Base-by-base conservation (phyloP, 2,113 vertebrate genomes). In the Oxyura jamaicensis region DNA sequence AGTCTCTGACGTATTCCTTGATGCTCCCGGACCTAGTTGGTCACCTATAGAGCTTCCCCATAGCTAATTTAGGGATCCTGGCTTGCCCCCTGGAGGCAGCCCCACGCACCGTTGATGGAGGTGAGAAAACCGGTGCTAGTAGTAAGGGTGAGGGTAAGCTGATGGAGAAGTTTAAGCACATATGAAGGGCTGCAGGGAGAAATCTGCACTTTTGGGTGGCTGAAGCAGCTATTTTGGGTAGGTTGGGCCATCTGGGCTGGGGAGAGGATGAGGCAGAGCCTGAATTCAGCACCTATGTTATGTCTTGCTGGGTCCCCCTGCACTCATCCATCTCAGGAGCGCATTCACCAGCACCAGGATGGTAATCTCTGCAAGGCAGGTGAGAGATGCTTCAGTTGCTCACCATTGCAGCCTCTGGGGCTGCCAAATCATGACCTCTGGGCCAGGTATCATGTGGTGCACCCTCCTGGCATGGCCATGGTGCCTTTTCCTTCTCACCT, bases 31-130 rank as follows among this genome's bases (percentile, higher is more conserved):
- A 33, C 19, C 56, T 23, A 68, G 26, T 29, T 2, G 84, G 53
- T 46, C 77, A 84, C 77, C 73, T 89, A 11, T 13, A 46, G 5
- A 71, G 56, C 29, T 8, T 88, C 52, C 75, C 83, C 60, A 19
- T 7, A 39, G 81, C 35, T 0, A 89, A 66, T 95, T 84, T 59
- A 78, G 89, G 69, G 93, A 96, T 95, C 94, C 89, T 95, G 95
- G 94, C 81, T 97, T 97, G 95, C 96, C 96, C 92, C 95, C 96
- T 95, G 94, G 93, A 95, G 96, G 96, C 69, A 22, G 81, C 91
- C 94, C 95, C 93, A 95, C 2, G 35, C 83, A 93, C 42, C 33
- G 0, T 60, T 72, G 74, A 29, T 22, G 73, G 58, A 96, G 86
- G 65, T 55, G 55, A 42, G 31, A 55, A 52, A 83, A 87, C 15